Base-by-base conservation (phyloP, 2,113 vertebrate species). In the Pimephales promelas region DNA sequence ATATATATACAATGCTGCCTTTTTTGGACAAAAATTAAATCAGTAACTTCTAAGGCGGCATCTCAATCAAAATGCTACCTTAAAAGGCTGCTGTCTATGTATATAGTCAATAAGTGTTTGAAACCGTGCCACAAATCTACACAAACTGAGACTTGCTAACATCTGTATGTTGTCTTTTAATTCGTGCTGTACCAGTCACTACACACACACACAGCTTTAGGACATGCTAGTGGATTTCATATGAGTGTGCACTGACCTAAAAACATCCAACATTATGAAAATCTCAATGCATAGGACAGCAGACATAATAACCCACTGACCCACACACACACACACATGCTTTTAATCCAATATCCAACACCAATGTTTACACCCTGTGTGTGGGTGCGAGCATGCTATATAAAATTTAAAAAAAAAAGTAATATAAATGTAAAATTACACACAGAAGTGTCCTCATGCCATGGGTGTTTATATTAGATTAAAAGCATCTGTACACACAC, bases 221-320 rank as follows among this genome's bases (percentile, higher is more conserved):
- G 31, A n/a, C n/a, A 74, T n/a, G 24, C 86, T 22, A 59, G 40
- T 52, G 16, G 11, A 34, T 20, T 52, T 36, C 73, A 76, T 36
- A 56, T 11, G 10, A 73, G 66, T 31, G 66, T 31, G 34, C 56
- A 83, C 49, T 87, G 80, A 83, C 83, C 79, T 70, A 75, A 85
- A 87, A 85, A 79, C 54, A 43, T 79, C n/a, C 57, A 54, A 62
- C 36, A 54, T 11, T 72, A 73, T 62, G n/a, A 34, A 34, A 28
- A 54, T 70, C 47, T 24, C 3, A 75, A 31, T 20, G 10, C 24
- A 24, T 73, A 26, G 36, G 81, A 56, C 20, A 6, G 20, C 45
- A 68, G 59, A 47, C 36, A 54, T 49, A 76, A 13, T 70, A 54
- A 79, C 47, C 56, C 28, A 79, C 73, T 86, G 74, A 72, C 80